These are phyloP conservation scores for Siniperca chuatsi DNA, from an alignment of 2,113 vertebrate genomes.

Conservation along the genomic window DNA sequence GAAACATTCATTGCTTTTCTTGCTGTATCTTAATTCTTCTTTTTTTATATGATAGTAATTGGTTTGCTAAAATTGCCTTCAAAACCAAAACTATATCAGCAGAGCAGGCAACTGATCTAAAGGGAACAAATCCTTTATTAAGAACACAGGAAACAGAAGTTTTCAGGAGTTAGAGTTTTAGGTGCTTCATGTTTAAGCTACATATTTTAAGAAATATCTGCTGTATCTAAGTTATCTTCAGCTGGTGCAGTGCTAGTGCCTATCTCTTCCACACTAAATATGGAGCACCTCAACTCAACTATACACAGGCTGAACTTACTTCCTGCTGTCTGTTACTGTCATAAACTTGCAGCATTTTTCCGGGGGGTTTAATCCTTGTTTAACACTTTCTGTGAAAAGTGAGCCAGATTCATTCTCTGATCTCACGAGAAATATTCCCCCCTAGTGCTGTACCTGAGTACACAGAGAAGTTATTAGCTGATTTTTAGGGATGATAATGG, in stretches of 20 bases:
- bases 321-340: conserved; percentile 18
- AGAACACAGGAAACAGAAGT: not conserved
- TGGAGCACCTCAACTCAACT: conserved; percentile 11
- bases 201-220: not conserved
- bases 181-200: not conserved
- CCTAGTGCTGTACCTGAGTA: conserved; percentile 30
- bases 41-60: conserved; percentile 1
- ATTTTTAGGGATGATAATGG: conserved; percentile 62
- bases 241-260: not conserved
- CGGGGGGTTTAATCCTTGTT: conserved; percentile 37
- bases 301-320: conserved; percentile 27
- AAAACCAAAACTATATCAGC: conserved; percentile 7
- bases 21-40: conserved; percentile 20
- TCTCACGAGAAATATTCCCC: conserved; percentile 37
- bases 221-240: conserved; percentile 18
- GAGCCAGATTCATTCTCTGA: conserved; percentile 36
- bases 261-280: conserved; percentile 24
- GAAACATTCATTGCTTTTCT: not conserved
- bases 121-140: conserved; percentile 37
- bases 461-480: conserved; percentile 62
- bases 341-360: conserved; percentile 20
- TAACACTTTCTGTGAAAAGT: conserved; percentile 48
- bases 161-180: conserved; percentile 27
- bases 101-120: conserved; percentile 1
- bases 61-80: conserved; percentile 19